These are phyloP conservation scores for Melanerpes formicivorus DNA, from an alignment of 2,113 vertebrate genomes.

Conservation along the genomic window DNA sequence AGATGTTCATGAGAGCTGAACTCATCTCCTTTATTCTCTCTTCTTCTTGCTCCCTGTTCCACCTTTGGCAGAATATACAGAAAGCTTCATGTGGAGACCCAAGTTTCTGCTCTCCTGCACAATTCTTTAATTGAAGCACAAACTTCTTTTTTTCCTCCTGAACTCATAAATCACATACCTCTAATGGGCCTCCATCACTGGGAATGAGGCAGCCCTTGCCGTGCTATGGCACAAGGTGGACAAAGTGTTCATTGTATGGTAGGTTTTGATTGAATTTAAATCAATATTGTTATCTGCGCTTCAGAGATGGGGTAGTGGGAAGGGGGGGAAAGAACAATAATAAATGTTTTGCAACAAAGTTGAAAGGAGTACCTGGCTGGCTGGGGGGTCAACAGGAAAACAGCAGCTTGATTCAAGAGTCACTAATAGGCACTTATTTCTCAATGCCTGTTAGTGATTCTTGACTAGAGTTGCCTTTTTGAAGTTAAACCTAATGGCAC, in stretches of 20 bases:
- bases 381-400: background rate
- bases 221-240: background rate
- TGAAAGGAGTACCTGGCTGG: background rate
- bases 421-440: too few relatives aligned
- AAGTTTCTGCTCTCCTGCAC: background rate
- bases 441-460: background rate
- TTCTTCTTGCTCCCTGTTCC: background rate
- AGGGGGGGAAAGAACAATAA: background rate
- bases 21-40: background rate
- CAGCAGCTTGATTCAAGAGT: too few relatives aligned
- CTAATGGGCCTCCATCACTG: background rate
- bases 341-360: background rate
- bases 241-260: background rate
- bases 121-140: background rate
- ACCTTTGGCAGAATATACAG: background rate
- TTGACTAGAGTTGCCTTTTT: background rate
- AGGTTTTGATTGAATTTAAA: background rate
- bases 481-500: background rate
- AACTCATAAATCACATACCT: background rate
- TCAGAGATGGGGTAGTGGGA: background rate
- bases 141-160: background rate
- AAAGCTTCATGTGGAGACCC: background rate
- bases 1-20: background rate
- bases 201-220: constrained; percentile 8
- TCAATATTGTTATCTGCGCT: constrained; percentile 1